Evolutionary conservation across 1,140 invertebrate genomes (phyloP).

Genomic region (Spodoptera frugiperda): DNA sequence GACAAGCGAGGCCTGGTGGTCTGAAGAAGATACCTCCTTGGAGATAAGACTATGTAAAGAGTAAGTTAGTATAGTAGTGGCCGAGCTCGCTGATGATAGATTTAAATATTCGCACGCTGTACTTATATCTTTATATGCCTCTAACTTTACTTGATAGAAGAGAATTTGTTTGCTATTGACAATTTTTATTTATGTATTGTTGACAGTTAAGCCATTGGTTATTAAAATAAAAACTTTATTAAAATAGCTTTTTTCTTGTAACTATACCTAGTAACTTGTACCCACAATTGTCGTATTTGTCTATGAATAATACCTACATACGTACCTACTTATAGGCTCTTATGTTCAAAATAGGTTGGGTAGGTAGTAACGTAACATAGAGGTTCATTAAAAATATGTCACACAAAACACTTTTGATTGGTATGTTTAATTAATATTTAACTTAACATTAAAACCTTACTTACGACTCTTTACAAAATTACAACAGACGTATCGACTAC

Average conservation of each 20-base stretch:
- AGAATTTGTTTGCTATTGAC: constrained; percentile 14
- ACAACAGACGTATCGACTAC: constrained; percentile 84
- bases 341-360: too few species aligned
- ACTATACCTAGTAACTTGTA: too few species aligned
- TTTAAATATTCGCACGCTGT: background rate
- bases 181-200: constrained; percentile 23
- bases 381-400: constrained; percentile 54
- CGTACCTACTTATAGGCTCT: too few species aligned
- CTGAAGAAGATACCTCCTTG: constrained; percentile 57
- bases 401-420: constrained; percentile 84
- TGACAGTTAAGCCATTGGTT: constrained; percentile 43
- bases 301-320: too few species aligned
- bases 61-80: constrained; percentile 17
- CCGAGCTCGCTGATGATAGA: constrained; percentile 10
- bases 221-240: background rate
- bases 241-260: too few species aligned
- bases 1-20: background rate
- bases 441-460: constrained; percentile 80
- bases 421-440: constrained; percentile 68
- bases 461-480: constrained; percentile 86
- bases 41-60: constrained; percentile 56
- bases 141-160: constrained; percentile 10
- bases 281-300: too few species aligned
- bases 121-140: background rate
- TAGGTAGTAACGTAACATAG: too few species aligned